Evolutionary conservation across 2,797 vertebrate species (phyloP), one percentile per base, ranked within the genome.

Genomic region (Typhlichthys subterraneus): DNA sequence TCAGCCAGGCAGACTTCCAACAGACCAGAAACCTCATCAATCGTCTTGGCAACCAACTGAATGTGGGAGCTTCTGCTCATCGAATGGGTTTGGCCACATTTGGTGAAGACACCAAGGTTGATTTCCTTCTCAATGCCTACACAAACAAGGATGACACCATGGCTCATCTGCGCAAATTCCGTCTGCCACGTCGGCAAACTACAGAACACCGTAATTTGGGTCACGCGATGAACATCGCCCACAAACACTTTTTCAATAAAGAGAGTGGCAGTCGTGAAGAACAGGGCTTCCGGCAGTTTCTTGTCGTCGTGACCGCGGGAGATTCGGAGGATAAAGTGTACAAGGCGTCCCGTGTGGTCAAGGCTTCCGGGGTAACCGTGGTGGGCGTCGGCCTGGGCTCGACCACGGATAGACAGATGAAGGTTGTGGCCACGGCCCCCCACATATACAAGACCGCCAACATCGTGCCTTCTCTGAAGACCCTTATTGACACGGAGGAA

Each of bases 51-150:
- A 82, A 67, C 55, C 79, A 86, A 13, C 73, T 96, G 1, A 89
- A 92, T 12, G 42, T 95, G 3, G 87, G 87, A 3, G 74, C 33
- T 1, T 76, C 85, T 1, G 88, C 83, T 47, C 70, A 92, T 67
- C 93, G 77, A 1, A 53, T 96, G 4, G 95, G 94, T 2, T 50
- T 96, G 81, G 94, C 93, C 31, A 92, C 94, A 72, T 96, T 93
- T 4, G 76, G 88, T 0, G 45, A 45, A 3, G 46, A 73, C 0
- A 59, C 80, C 2, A 84, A 81, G 5, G 78, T 75, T 0, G 94
- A 94, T 13, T 96, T 96, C 65, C 69, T 82, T 13, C 76, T 96
- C 13, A 93, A 91, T 4, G 63, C 70, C 1, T 79, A 85, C 58
- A 59, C 85, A 73, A 91, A 69, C 56, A 93, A 77, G 67, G 61